Evolutionary conservation across 1,140 invertebrate species (phyloP).

Genomic region (Aphaenogaster floridana): DNA sequence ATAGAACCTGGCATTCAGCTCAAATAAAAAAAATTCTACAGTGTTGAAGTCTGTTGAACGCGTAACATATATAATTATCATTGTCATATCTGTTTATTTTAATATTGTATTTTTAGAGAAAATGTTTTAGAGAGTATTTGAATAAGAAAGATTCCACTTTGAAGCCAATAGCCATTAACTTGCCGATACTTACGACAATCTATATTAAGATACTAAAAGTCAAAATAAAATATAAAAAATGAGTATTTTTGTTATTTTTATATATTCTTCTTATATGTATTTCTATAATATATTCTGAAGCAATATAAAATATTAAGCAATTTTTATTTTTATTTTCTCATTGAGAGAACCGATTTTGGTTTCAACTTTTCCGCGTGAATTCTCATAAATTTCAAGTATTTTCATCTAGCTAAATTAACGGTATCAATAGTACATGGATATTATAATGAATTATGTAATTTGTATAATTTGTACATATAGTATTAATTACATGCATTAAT

Average conservation of each 20-base stretch:
- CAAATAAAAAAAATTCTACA: background rate
- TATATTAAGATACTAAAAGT: background rate
- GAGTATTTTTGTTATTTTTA: background rate
- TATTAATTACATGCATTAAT: slow-evolving; percentile 65
- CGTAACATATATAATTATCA: background rate
- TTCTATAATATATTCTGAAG: background rate
- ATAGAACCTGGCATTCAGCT: background rate
- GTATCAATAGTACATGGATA: slow-evolving; percentile 56
- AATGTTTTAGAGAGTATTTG: background rate
- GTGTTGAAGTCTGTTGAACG: background rate
- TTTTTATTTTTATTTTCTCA: slow-evolving; percentile 7
- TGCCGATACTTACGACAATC: background rate
- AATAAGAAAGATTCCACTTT: background rate
- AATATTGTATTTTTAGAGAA: background rate
- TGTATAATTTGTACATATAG: slow-evolving; percentile 65
- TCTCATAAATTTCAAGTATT: slow-evolving; percentile 54
- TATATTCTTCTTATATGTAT: background rate
- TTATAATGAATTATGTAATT: slow-evolving; percentile 66
- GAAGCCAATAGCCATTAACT: background rate
- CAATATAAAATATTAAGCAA: background rate
- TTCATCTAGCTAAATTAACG: slow-evolving; percentile 63
- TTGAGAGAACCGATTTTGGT: background rate
- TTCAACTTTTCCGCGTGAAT: slow-evolving; percentile 15
- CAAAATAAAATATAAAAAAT: background rate
- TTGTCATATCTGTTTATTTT: background rate